Conservation (phyloP, 2,888 invertebrate species). For the Sericinus montela region DNA sequence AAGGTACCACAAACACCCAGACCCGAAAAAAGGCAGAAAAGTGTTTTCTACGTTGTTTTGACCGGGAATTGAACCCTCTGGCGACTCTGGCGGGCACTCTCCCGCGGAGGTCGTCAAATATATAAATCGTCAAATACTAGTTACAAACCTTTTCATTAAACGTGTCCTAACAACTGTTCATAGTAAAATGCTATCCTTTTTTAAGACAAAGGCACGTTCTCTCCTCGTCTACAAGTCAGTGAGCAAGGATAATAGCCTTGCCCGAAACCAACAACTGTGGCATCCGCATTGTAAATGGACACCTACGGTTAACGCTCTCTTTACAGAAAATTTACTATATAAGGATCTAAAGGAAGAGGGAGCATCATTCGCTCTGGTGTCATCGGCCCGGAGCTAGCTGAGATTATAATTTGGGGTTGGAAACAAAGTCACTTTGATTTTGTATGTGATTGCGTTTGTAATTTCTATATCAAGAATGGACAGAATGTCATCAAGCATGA, state of each 20-base stretch:
- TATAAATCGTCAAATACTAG: no score
- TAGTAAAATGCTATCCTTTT: background rate
- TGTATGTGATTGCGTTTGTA: constrained; percentile 42
- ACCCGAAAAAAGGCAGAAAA: no score
- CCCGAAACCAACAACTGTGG: constrained; percentile 48
- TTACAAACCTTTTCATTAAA: no score
- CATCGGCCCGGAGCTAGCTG: constrained; percentile 59
- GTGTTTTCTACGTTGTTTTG: no score
- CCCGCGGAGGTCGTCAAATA: no score
- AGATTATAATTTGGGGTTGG: constrained; percentile 33
- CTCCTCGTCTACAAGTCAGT: constrained; percentile 46
- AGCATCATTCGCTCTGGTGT: constrained; percentile 69
- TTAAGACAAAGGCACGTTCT: constrained; percentile 34
- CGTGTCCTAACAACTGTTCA: background rate
- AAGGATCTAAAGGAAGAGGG: constrained; percentile 38
- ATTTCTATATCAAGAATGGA: constrained; percentile 70
- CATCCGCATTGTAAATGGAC: constrained; percentile 57
- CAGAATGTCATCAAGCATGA: constrained; percentile 76
- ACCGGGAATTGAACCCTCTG: no score
- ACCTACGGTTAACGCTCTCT: constrained; percentile 62
- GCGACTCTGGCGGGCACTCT: no score
- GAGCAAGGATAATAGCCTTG: constrained; percentile 53
- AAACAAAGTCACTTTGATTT: background rate
- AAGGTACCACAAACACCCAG: no score
- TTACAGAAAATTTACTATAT: constrained; percentile 42